Evolutionary conservation across 2,888 invertebrate species (phyloP), one percentile per base, ranked within the genome.

Genomic region (Anarsia innoxiella): DNA sequence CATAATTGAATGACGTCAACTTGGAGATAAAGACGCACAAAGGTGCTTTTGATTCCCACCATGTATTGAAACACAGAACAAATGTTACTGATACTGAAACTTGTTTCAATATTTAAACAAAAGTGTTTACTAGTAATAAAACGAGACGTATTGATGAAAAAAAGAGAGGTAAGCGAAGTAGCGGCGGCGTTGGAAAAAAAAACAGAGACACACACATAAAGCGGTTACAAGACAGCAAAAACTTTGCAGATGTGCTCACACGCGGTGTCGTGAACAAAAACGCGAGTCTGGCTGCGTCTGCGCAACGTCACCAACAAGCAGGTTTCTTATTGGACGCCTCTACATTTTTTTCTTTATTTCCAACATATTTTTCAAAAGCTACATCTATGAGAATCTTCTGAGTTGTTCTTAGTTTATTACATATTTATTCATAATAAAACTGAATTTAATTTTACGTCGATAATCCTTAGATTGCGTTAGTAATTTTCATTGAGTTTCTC

Each of bases 231-330:
- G n/a, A n/a, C n/a, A 49, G 53, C 54, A 66, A 69, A 71, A 69
- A 69, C 67, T 57, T 53, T 54, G 66, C 78, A 77, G 72, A 78
- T 82, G 82, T 75, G 74, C 66, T 74, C 74, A 69, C 73, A 74
- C 70, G 71, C 74, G 70, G 57, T 57, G 70, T 42, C 42, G 54
- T 47, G 50, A 53, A 63, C 65, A 76, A 77, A 75, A 76, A 73
- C 57, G 28, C 53, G 49, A 56, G 56, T 5, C 3, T 64, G 59
- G 53, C 58, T 53, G 49, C 42, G 51, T 46, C 52, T 56, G 50
- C 47, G 53, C 45, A 51, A 51, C 46, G 51, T 49, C 48, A 59
- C 48, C 49, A 41, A 42, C 46, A 38, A 46, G 44, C 51, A 52
- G 49, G 51, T 56, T 53, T 48, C 43, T 53, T 51, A 49, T 40